Percentiles rank a stretch among this genome's conserved stretches.
Evolutionary conservation across 2,888 invertebrate genomes (phyloP).

Genomic region (Xanthia togata): DNA sequence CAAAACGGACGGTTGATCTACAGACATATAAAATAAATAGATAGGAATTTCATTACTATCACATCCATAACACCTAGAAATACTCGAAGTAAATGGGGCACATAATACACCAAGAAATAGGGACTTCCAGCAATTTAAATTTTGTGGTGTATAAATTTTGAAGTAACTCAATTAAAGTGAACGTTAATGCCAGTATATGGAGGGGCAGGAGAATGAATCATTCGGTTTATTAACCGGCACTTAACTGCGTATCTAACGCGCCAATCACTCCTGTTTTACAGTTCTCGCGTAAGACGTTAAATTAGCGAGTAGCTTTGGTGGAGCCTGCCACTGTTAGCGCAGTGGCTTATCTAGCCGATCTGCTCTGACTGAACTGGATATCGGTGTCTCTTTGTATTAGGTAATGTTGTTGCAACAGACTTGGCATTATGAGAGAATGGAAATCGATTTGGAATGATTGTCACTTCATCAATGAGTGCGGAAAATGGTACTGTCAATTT

Average conservation of each 20-base stretch:
- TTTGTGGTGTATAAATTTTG: slow-evolving; percentile 69
- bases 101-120: slow-evolving; percentile 55
- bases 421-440: not conserved
- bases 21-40: slow-evolving; percentile 50
- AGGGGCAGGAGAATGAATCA: slow-evolving; percentile 72
- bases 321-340: slow-evolving; percentile 33
- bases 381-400: slow-evolving; percentile 14
- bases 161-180: slow-evolving; percentile 72
- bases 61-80: slow-evolving; percentile 30
- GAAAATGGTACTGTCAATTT: not conserved
- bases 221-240: slow-evolving; percentile 71
- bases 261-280: slow-evolving; percentile 69
- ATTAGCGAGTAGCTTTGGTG: slow-evolving; percentile 62
- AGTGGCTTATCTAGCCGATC: slow-evolving; percentile 28
- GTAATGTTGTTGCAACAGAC: not conserved
- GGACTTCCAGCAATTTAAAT: slow-evolving; percentile 61
- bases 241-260: slow-evolving; percentile 70
- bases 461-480: not conserved
- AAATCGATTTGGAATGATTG: not conserved
- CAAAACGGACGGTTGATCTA: slow-evolving; percentile 25
- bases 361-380: slow-evolving; percentile 17
- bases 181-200: slow-evolving; percentile 60
- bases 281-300: slow-evolving; percentile 69
- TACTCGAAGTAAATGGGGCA: slow-evolving; percentile 37
- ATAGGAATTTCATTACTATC: slow-evolving; percentile 47